These are phyloP conservation scores for Chrysomela aeneicollis DNA, from an alignment of 2,888 invertebrate genomes.

Conservation along the genomic window DNA sequence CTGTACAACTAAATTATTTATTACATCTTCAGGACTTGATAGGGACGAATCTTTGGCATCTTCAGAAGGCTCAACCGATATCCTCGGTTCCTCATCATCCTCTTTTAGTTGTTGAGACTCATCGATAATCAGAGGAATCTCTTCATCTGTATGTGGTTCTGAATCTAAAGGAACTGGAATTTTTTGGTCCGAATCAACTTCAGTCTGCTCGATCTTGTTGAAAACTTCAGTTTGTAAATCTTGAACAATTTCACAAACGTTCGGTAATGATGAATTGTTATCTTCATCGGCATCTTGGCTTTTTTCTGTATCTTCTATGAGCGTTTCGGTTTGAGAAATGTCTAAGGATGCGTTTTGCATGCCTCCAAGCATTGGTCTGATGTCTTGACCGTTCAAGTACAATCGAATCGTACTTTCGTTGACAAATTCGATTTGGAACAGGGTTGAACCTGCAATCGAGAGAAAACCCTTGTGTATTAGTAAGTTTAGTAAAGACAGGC, in stretches of 20 bases:
- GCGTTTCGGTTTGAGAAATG: conserved; percentile 7
- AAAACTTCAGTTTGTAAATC: neutral
- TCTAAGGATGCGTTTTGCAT: conserved; percentile 25
- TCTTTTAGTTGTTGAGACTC: too few species aligned
- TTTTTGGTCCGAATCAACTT: too few species aligned
- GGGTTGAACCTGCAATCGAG: conserved; percentile 40
- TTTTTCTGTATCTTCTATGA: neutral
- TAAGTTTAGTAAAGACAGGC: conserved; percentile 1
- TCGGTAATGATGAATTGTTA: neutral
- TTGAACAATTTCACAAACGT: neutral
- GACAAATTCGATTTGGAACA: conserved; percentile 54
- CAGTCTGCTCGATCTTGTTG: neutral
- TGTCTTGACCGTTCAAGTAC: conserved; percentile 52
- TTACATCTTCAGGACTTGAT: neutral
- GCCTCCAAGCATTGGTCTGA: conserved; percentile 49
- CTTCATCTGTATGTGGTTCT: neutral
- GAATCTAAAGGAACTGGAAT: neutral
- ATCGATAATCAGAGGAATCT: too few species aligned
- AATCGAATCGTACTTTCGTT: conserved; percentile 49
- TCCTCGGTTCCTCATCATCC: neutral
- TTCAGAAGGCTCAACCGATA: neutral
- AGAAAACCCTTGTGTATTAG: conserved; percentile 13
- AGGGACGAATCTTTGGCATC: neutral
- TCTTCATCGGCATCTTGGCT: neutral
- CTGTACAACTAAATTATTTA: too few species aligned